Base-by-base conservation (phyloP, 1,140 invertebrate genomes). In the Drosophila arawakana region DNA sequence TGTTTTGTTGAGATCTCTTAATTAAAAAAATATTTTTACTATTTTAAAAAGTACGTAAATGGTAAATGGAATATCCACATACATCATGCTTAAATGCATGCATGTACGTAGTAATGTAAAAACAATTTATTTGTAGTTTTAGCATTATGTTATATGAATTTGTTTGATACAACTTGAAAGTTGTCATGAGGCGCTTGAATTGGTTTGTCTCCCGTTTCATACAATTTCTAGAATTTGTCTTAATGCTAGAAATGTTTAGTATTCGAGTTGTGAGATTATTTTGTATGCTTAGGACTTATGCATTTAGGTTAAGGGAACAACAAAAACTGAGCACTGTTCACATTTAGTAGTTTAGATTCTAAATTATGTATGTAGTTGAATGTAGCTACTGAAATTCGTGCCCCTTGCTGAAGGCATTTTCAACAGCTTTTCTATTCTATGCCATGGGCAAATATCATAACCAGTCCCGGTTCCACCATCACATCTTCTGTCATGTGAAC, bases 381-480 rank as follows among this genome's bases (percentile, higher is more conserved):
- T 78, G 69, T 73, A 34, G 47, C 10, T 34, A 41, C n/a, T 11
- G 21, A 2, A 5, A 30, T 30, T 39, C n/a, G 7, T 11, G 35
- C 13, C n/a, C 21, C 3, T 37, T 9, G 7, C 8, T 8, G 21
- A 30, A 6, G 3, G 25, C 5, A 13, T 39, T 4, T 39, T 7
- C 52, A 41, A 41, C 18, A 57, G 39, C 61, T 91, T 92, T 73
- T 98, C 98, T 65, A 92, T 73, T 98, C 98, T 65, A 99, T 98
- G 68, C 98, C 98, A 93, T 99, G 98, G 60, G 98, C 98, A 94
- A 99, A 99, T 84, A 99, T 99, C 98, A 99, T 98, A 11, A 99
- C 97, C 75, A 99, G 94, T n/a, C 98, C 98, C 3, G 98, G 98
- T 80, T 98, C 97, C 35, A 98, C 94, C 94, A 99, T 98, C 95